Base-by-base conservation (phyloP, 2,797 vertebrate genomes). In the Perodicticus potto region DNA sequence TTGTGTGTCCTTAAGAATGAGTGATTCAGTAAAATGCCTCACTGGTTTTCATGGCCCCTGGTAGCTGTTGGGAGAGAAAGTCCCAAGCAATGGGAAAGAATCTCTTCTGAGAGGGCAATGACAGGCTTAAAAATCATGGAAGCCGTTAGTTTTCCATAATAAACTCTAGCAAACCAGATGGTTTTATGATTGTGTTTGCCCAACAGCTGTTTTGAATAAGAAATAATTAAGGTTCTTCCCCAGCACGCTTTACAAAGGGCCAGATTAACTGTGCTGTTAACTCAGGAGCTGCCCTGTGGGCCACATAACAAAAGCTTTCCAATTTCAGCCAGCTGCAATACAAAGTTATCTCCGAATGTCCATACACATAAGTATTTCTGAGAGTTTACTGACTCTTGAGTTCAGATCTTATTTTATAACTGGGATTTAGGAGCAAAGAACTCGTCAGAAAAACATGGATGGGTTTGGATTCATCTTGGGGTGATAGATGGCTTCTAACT, bases 101-200 rank as follows among this genome's bases (percentile, higher is more conserved):
- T 70, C 37, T 97, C 5, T 96, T 96, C 94, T 70, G 90, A 77
- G 95, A 84, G 86, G 72, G 6, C 25, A 29, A 22, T 11, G 45
- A 37, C 49, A 2, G 65, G 61, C 78, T 95, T 96, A 97, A 96
- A 57, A 97, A 95, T 88, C 77, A 74, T 76, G 86, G 88, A 89
- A 96, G 76, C 37, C 61, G 82, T 97, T 97, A 96, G 32, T 27
- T 90, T 96, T 96, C 65, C 83, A 49, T 65, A 94, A 97, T 94
- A 96, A 97, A 97, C 81, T 90, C 95, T 96, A 97, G 96, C 97
- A 97, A 98, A 98, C 95, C 93, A 65, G 93, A 90, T 97, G 96
- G 84, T 74, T 98, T 97, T 97, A 97, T 80, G 61, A 74, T 37
- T 92, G 86, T 55, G 29, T 95, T 97, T 98, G 86, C n/a, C 94